These are phyloP conservation scores for Glyphotaelius pellucidus DNA, from an alignment of 2,888 invertebrate genomes.

Conservation along the genomic window DNA sequence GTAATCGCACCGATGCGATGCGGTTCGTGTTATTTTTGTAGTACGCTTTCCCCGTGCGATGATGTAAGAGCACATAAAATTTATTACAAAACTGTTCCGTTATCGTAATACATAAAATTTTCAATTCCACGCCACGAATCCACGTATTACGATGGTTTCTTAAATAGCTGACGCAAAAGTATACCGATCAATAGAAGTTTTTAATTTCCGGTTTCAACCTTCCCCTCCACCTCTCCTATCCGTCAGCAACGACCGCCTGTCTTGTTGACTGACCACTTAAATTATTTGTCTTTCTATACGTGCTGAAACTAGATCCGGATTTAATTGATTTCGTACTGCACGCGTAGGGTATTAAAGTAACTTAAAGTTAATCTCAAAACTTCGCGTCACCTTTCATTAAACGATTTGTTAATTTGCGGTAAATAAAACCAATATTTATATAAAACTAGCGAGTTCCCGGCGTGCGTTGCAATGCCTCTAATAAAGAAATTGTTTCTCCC, in stretches of 20 bases:
- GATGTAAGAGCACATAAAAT: background rate
- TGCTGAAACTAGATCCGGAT: background rate
- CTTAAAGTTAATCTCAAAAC: background rate
- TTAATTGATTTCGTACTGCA: background rate
- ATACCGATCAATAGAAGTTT: constrained; percentile 16
- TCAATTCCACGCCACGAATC: background rate
- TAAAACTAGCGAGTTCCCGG: too few relatives aligned
- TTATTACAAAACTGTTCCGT: constrained; percentile 4
- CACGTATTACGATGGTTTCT: background rate
- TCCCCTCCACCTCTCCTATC: background rate
- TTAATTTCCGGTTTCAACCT: constrained; percentile 31
- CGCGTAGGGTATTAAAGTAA: background rate
- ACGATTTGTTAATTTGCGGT: background rate
- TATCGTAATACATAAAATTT: background rate
- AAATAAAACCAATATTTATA: background rate
- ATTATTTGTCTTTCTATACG: background rate
- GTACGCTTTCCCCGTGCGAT: background rate
- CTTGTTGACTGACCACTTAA: background rate
- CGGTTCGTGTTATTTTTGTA: background rate
- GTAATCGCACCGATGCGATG: background rate
- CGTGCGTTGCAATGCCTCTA: too few relatives aligned
- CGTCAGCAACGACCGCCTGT: background rate
- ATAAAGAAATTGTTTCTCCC: too few relatives aligned
- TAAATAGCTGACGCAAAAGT: constrained; percentile 3
- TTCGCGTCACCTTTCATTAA: background rate